phyloP scores from a whole-genome alignment of 1,140 invertebrate genomes.

The Cataglyphis hispanica region DNA sequence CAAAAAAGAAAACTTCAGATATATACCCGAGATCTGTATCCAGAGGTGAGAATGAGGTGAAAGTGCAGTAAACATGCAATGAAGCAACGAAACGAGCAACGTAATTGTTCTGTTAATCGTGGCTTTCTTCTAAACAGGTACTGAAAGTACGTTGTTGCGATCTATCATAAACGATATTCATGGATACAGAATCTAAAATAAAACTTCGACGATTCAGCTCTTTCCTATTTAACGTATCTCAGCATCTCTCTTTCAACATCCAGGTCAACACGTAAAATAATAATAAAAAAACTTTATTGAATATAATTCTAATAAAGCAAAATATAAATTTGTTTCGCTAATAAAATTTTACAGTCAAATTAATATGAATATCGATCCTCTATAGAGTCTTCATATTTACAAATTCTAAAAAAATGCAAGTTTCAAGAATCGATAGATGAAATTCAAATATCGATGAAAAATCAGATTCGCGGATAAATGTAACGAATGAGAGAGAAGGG shows the following conservation, averaged over 20 bases:
- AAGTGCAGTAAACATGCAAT: constrained; percentile 62
- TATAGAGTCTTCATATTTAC: constrained; percentile 9
- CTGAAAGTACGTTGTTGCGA: background rate
- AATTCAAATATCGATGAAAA: constrained; percentile 4
- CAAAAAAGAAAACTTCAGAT: constrained; percentile 34
- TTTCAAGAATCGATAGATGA: background rate
- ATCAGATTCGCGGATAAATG: background rate
- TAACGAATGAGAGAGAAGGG: background rate
- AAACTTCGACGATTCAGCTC: background rate
- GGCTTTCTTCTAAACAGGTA: constrained; percentile 19
- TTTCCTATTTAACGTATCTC: background rate
- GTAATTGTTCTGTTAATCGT: constrained; percentile 46
- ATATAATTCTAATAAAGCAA: background rate
- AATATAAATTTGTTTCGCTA: background rate
- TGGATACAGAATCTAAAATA: background rate
- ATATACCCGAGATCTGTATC: constrained; percentile 5
- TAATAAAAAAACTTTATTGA: background rate
- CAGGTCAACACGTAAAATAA: background rate
- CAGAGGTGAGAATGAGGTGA: constrained; percentile 63
- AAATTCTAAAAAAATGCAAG: background rate
- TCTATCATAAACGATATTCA: background rate
- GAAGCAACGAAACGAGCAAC: constrained; percentile 14
- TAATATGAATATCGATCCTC: background rate
- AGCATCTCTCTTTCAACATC: background rate
- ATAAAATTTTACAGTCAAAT: background rate